Base-by-base conservation (phyloP, 2,113 vertebrate genomes). In the Datnioides undecimradiatus region DNA sequence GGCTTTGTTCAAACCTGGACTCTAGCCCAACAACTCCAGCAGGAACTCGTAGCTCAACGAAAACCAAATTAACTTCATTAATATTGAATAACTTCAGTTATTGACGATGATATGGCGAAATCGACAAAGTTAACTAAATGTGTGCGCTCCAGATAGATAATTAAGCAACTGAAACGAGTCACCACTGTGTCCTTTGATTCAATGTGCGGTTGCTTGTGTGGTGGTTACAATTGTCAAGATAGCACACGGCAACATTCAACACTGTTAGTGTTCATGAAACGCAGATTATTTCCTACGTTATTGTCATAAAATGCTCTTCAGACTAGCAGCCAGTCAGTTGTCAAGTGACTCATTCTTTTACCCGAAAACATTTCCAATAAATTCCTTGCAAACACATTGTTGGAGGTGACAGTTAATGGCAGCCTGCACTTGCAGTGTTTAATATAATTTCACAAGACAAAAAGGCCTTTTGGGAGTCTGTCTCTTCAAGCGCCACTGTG, bases 351-450 rank as follows among this genome's bases (percentile, higher is more conserved):
- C 70, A 82, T 62, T 68, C 66, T 63, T 76, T 75, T 34, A 76
- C 49, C 49, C 68, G 36, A 64, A 75, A 83, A 52, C 33, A 57
- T 67, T 83, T 62, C 73, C 73, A 58, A n/a, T 73, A 59, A 10
- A 67, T 63, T 68, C 48, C 36, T 4, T 0, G 46, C 72, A 25
- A 48, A 41, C n/a, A 52, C 29, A 46, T 33, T 41, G 54, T 45
- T 80, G 31, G 49, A 46, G 76, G 23, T 76, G 71, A 73, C 49
- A 58, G 48, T 16, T 65, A 31, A 49, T 51, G 41, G 25, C 31
- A 76, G 51, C 55, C 67, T 33, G 33, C 60, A 58, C 55, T 57
- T 79, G 49, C 62, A 31, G 14, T 34, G 33, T 74, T 67, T 75
- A 45, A 62, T 55, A 73, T 62, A 16, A 73, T 76, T 64, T 64